Percentiles rank a stretch among this genome's conserved stretches.
phyloP scores from a whole-genome alignment of 2,113 vertebrate genomes.

The Hyla sarda region DNA sequence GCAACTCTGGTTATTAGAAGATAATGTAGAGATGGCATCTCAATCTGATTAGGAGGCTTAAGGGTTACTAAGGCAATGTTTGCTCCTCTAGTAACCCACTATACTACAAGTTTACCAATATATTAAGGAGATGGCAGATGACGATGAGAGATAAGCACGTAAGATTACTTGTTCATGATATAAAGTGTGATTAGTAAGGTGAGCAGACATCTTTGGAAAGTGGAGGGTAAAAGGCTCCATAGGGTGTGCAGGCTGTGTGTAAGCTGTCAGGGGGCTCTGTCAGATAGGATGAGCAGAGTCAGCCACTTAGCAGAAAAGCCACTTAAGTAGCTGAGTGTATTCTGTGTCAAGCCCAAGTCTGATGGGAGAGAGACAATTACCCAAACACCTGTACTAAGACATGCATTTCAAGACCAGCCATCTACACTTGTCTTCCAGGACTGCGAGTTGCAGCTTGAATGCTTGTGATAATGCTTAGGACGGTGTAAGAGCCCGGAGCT shows the following conservation, averaged over 20 bases:
- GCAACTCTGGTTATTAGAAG: not conserved
- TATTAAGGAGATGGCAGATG: not conserved
- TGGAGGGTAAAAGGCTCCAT: not conserved
- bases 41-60: slow-evolving; percentile 12
- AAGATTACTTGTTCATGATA: slow-evolving; percentile 4
- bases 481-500: slow-evolving; percentile 39
- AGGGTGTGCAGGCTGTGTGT: not conserved
- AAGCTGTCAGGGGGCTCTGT: not conserved
- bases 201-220: not conserved
- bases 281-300: not conserved
- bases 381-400: slow-evolving; percentile 23
- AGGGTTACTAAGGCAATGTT: slow-evolving; percentile 3
- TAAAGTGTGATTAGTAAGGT: slow-evolving; percentile 9
- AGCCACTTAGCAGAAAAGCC: slow-evolving; percentile 26
- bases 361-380: slow-evolving; percentile 9
- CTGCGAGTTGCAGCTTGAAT: slow-evolving; percentile 37
- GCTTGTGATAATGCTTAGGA: slow-evolving; percentile 33
- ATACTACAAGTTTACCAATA: not conserved
- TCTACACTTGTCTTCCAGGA: slow-evolving; percentile 31
- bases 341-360: slow-evolving; percentile 29
- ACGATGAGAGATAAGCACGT: not conserved
- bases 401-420: slow-evolving; percentile 16
- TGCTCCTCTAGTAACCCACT: not conserved
- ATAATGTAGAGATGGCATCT: slow-evolving; percentile 37
- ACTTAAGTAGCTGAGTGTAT: slow-evolving; percentile 27